A percentile compares a stretch with the other conserved stretches of the same genome.
These are phyloP conservation scores for Sparidentex hasta DNA, from an alignment of 2,797 vertebrate genomes.

Conservation along the genomic window DNA sequence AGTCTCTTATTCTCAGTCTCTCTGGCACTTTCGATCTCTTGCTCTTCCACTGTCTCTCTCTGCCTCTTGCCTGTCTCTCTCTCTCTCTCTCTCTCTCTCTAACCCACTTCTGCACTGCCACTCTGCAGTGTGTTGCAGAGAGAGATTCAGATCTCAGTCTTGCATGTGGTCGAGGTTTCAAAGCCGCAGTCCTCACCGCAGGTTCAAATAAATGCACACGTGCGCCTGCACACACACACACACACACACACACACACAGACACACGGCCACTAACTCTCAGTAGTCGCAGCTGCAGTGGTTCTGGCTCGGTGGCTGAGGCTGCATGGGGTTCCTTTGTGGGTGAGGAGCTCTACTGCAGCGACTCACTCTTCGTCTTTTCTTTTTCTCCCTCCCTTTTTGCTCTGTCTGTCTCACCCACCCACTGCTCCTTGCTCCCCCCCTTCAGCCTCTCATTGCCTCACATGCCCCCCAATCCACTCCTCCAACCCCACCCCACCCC, in stretches of 20 bases:
- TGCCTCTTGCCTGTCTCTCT: slow-evolving; percentile 23
- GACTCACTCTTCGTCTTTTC: slow-evolving; percentile 33
- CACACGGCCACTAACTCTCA: slow-evolving; percentile 27
- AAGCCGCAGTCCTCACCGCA: slow-evolving; percentile 62
- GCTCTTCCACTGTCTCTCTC: slow-evolving; percentile 24
- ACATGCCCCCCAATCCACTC: slow-evolving; percentile 26
- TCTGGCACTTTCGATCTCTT: slow-evolving; percentile 45
- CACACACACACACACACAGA: not conserved
- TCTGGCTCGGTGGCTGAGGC: slow-evolving; percentile 62
- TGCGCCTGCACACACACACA: slow-evolving; percentile 5
- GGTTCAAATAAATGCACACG: slow-evolving; percentile 47
- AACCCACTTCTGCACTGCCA: slow-evolving; percentile 57
- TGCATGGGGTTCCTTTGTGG: slow-evolving; percentile 71
- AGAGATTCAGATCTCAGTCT: slow-evolving; percentile 63
- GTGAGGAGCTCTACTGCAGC: slow-evolving; percentile 65
- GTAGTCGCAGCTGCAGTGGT: slow-evolving; percentile 64
- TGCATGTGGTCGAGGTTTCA: slow-evolving; percentile 60
- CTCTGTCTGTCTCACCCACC: slow-evolving; percentile 33
- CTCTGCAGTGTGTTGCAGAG: slow-evolving; percentile 61
- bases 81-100: slow-evolving; percentile 31
- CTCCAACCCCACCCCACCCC: not conserved
- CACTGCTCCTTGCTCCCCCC: not conserved
- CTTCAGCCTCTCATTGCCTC: slow-evolving; percentile 31
- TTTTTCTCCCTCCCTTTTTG: not conserved
- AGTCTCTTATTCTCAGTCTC: slow-evolving; percentile 38